Percentiles rank a stretch among this genome's conserved stretches.
phyloP scores from a whole-genome alignment of 2,113 vertebrate species.

The Brachirus orientalis region DNA sequence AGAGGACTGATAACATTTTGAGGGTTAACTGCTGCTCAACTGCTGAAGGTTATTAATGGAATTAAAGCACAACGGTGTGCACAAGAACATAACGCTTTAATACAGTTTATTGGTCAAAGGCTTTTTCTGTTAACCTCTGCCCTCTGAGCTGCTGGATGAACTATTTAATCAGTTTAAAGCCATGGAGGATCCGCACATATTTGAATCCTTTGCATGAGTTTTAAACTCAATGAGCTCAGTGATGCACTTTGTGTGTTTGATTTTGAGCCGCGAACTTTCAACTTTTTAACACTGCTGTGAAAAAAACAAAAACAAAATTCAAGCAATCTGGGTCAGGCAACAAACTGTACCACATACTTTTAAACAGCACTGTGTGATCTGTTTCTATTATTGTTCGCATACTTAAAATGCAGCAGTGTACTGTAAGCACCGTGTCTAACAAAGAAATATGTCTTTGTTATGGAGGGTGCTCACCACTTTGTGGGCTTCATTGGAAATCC shows the following conservation, averaged over 20 bases:
- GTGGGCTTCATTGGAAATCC: constrained; percentile 96
- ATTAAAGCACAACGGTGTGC: constrained; percentile 7
- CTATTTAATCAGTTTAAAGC: constrained; percentile 32
- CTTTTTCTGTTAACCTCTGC: constrained; percentile 13
- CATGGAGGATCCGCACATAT: constrained; percentile 4
- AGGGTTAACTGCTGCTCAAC: neutral
- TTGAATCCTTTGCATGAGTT: neutral
- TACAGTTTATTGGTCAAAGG: constrained; percentile 43
- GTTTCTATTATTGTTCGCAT: too few relatives aligned
- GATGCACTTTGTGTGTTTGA: constrained; percentile 1
- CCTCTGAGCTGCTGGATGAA: constrained; percentile 26
- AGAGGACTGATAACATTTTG: too few relatives aligned
- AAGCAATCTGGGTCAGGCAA: too few relatives aligned
- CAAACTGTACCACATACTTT: too few relatives aligned
- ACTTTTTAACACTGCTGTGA: too few relatives aligned
- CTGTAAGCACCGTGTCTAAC: neutral
- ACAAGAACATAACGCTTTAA: constrained; percentile 28
- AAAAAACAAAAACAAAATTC: too few relatives aligned
- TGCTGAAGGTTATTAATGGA: constrained; percentile 4
- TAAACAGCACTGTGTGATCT: too few relatives aligned
- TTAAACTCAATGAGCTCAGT: constrained; percentile 23
- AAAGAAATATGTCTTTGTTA: constrained; percentile 83
- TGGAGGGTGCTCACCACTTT: constrained; percentile 96
- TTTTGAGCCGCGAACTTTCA: neutral
- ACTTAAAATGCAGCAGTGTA: too few relatives aligned